Conservation (phyloP, 1,140 invertebrate genomes). For the Cecropterus lyciades region DNA sequence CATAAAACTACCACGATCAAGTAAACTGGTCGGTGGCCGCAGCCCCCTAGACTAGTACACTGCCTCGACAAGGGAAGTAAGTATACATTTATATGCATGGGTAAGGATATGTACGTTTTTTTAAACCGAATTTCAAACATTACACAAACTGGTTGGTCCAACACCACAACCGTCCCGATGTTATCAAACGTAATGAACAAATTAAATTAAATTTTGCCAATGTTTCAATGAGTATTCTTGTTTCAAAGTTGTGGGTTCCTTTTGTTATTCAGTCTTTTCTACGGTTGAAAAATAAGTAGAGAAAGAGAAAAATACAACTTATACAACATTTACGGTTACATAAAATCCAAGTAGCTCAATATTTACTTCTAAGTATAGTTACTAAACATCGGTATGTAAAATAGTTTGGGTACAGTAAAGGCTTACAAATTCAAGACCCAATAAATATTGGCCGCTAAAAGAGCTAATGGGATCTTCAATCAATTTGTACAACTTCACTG, state of each 20-base stretch:
- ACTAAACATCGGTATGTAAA: slow-evolving; percentile 81
- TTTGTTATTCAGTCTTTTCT: slow-evolving; percentile 79
- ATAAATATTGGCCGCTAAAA: slow-evolving; percentile 40
- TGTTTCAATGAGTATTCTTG: slow-evolving; percentile 74
- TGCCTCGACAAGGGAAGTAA: slow-evolving; percentile 52
- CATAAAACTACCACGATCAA: slow-evolving; percentile 60
- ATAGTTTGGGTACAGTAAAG: slow-evolving; percentile 65
- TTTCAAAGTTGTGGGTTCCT: slow-evolving; percentile 65
- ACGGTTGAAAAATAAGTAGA: slow-evolving; percentile 74
- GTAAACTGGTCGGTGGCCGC: slow-evolving; percentile 50
- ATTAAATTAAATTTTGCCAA: slow-evolving; percentile 64
- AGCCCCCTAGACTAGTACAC: slow-evolving; percentile 54
- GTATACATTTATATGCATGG: slow-evolving; percentile 69
- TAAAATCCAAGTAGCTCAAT: slow-evolving; percentile 71
- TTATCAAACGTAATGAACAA: slow-evolving; percentile 55
- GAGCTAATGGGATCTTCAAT: slow-evolving; percentile 39
- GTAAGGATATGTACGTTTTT: slow-evolving; percentile 82
- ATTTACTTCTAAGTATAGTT: slow-evolving; percentile 71
- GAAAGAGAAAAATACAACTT: slow-evolving; percentile 57
- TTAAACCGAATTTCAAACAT: slow-evolving; percentile 55
- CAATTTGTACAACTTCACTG: slow-evolving; percentile 58
- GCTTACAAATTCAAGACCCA: slow-evolving; percentile 49
- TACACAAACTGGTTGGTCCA: slow-evolving; percentile 71
- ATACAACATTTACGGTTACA: slow-evolving; percentile 64
- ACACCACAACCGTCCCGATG: slow-evolving; percentile 72